phyloP scores from a whole-genome alignment of 2,888 invertebrate species.

The Mallateleia sp. region DNA sequence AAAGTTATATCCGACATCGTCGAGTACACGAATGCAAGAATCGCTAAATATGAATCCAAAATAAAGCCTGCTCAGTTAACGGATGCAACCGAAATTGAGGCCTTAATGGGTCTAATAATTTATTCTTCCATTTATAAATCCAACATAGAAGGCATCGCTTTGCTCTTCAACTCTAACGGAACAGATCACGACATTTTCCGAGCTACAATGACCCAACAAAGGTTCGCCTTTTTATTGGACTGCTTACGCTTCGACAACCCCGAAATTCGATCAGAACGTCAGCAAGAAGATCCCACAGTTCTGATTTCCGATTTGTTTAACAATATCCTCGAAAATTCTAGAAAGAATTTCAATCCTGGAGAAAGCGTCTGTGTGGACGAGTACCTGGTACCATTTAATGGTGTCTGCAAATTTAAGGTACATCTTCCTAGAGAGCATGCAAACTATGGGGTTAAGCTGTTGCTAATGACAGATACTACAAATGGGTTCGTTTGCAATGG shows the following conservation, averaged over 20 bases:
- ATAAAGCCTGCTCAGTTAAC: background rate
- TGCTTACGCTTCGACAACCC: background rate
- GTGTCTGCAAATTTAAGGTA: background rate
- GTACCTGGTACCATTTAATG: background rate
- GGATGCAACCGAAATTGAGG: background rate
- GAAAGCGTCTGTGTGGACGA: background rate
- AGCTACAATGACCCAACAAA: background rate
- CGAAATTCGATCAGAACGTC: background rate
- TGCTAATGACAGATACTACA: background rate
- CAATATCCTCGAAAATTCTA: background rate
- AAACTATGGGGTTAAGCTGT: background rate
- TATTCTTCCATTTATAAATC: background rate
- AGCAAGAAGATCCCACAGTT: background rate
- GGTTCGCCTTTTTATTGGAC: background rate
- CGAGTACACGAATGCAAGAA: background rate
- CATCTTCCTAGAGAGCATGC: background rate
- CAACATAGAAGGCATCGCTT: background rate
- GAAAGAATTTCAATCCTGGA: background rate
- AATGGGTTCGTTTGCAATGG: background rate
- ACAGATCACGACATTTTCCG: background rate
- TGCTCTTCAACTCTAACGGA: background rate
- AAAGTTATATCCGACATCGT: background rate
- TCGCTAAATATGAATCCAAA: background rate
- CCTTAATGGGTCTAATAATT: background rate
- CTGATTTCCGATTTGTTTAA: background rate